A percentile compares a stretch with the other conserved stretches of the same genome.
Evolutionary conservation across 2,888 invertebrate genomes (phyloP).

Genomic region (Malthinus seriepunctatus): DNA sequence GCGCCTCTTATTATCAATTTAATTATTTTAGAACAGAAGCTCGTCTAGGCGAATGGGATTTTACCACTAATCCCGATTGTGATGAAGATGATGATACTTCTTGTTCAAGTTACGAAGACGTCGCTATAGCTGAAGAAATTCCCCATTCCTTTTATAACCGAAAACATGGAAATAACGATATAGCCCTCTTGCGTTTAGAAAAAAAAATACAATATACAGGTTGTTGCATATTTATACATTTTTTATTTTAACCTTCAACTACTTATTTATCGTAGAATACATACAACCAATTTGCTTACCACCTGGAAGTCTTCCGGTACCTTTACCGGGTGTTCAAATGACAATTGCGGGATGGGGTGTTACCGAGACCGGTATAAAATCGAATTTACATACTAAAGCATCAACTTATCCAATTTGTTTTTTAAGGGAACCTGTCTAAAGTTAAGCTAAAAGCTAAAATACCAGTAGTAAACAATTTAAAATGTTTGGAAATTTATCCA

Average conservation of each 20-base stretch:
- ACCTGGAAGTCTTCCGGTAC: constrained; percentile 46
- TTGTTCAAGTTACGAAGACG: background rate
- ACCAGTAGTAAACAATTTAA: constrained; percentile 58
- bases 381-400: background rate
- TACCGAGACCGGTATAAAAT: constrained; percentile 58
- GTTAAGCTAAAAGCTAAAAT: constrained; percentile 65
- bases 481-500: constrained; percentile 57
- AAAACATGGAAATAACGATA: constrained; percentile 40
- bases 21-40: constrained; percentile 57
- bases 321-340: constrained; percentile 38
- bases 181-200: constrained; percentile 13
- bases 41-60: constrained; percentile 57
- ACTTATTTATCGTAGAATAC: constrained; percentile 50
- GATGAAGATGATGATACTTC: background rate
- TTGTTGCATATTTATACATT: background rate
- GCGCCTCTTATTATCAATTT: background rate
- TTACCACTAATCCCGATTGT: constrained; percentile 52
- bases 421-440: constrained; percentile 47
- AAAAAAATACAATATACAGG: constrained; percentile 4
- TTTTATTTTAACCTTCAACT: background rate
- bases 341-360: constrained; percentile 64
- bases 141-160: constrained; percentile 47
- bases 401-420: background rate
- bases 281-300: constrained; percentile 65
- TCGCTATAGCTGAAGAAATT: constrained; percentile 41